These are phyloP conservation scores for Scomber scombrus DNA, from an alignment of 2,113 vertebrate genomes.

Conservation along the genomic window DNA sequence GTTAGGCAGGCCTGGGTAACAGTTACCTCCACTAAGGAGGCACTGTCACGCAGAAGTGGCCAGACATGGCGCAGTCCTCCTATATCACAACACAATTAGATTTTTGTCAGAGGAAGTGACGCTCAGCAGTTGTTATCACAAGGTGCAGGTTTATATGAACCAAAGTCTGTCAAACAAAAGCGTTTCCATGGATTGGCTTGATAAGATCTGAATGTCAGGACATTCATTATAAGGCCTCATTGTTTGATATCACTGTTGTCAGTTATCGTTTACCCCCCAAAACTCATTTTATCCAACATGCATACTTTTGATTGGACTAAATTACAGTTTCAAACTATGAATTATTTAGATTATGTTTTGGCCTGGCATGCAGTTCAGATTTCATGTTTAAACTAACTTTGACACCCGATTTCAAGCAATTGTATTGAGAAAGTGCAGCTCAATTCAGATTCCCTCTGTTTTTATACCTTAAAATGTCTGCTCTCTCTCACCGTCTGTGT, in stretches of 20 bases:
- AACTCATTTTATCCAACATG: slow-evolving; percentile 19
- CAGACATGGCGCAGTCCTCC: slow-evolving; percentile 66
- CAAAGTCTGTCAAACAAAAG: slow-evolving; percentile 44
- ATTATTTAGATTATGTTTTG: neutral
- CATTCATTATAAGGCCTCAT: slow-evolving; percentile 2
- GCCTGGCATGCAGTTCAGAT: neutral
- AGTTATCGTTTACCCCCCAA: neutral
- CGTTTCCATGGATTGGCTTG: slow-evolving; percentile 5
- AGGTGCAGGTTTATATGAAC: slow-evolving; percentile 41
- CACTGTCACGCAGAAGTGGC: slow-evolving; percentile 82
- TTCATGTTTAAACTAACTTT: slow-evolving; percentile 27
- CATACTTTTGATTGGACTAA: slow-evolving; percentile 7
- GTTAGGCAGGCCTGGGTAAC: slow-evolving; percentile 79
- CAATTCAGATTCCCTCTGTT: neutral
- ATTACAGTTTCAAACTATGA: neutral
- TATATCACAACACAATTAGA: slow-evolving; percentile 63
- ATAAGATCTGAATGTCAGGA: slow-evolving; percentile 38
- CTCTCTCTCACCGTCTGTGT: slow-evolving; percentile 8
- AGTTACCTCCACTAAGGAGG: slow-evolving; percentile 78
- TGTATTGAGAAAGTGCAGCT: slow-evolving; percentile 43
- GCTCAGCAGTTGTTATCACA: slow-evolving; percentile 41
- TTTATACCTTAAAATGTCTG: slow-evolving; percentile 10
- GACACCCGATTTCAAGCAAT: slow-evolving; percentile 38
- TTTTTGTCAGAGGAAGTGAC: slow-evolving; percentile 65
- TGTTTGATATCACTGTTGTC: slow-evolving; percentile 1